These are phyloP conservation scores for Barypeithes pellucidus DNA, from an alignment of 2,888 invertebrate species.

Conservation along the genomic window DNA sequence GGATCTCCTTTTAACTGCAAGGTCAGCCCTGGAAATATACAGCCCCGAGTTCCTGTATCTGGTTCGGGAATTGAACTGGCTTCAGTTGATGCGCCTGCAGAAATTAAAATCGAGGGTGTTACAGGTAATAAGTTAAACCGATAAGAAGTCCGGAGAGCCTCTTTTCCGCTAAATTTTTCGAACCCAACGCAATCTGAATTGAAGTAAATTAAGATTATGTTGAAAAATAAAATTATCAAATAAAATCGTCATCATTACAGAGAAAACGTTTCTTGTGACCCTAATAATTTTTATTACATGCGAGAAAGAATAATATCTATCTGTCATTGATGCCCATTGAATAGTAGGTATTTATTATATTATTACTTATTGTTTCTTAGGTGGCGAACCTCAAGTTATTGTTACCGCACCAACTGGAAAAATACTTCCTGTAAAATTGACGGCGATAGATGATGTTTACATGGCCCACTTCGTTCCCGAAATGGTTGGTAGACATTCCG, in stretches of 20 bases:
- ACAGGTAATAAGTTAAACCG: constrained; percentile 65
- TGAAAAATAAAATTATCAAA: no score
- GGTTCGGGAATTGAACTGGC: constrained; percentile 81
- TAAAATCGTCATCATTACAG: no score
- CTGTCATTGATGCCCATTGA: no score
- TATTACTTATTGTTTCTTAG: constrained; percentile 62
- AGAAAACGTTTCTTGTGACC: no score
- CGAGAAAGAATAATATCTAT: no score
- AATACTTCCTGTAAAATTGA: constrained; percentile 82
- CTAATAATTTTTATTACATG: no score
- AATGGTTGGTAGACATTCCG: constrained; percentile 90
- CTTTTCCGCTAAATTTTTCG: no score
- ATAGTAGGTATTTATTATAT: no score
- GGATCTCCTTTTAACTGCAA: constrained; percentile 97
- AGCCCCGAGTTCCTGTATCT: constrained; percentile 77
- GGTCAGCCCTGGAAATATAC: constrained; percentile 77
- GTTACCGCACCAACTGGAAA: constrained; percentile 90
- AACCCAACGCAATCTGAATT: no score
- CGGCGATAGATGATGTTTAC: constrained; percentile 78
- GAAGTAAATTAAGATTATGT: no score
- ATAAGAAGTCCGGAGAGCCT: no score
- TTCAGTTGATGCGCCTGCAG: constrained; percentile 78
- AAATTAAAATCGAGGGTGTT: constrained; percentile 74
- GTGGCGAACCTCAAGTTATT: constrained; percentile 80
- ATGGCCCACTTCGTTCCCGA: constrained; percentile 87